phyloP scores from a whole-genome alignment of 2,113 vertebrate species.

The Pica pica region DNA sequence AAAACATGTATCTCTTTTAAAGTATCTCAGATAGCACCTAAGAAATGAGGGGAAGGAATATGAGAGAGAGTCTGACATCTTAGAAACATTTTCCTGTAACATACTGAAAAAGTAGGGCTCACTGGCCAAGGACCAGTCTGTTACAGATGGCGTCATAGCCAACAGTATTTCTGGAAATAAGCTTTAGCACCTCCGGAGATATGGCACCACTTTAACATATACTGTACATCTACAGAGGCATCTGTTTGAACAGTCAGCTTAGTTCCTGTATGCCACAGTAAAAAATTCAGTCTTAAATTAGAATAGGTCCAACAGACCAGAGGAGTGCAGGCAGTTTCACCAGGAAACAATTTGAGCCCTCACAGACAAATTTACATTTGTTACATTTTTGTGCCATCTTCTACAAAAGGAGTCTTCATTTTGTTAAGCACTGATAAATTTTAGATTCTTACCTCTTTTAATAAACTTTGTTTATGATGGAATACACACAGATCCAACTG shows the following conservation, averaged over 20 bases:
- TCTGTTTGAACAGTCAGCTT: background rate
- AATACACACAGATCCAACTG: background rate
- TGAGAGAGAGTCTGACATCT: background rate
- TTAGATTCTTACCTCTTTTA: background rate
- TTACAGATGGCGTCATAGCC: constrained; percentile 7
- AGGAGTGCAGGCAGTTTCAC: background rate
- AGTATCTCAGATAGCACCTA: background rate
- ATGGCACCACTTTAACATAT: background rate
- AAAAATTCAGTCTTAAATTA: background rate
- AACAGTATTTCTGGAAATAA: background rate
- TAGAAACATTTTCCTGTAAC: background rate
- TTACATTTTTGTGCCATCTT: background rate
- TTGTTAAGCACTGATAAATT: background rate
- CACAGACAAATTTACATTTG: background rate
- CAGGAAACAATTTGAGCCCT: background rate
- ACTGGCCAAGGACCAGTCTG: background rate
- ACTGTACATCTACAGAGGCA: background rate
- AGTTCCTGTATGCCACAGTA: background rate
- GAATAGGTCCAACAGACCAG: background rate
- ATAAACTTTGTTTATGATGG: background rate
- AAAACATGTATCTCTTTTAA: background rate
- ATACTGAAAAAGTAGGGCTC: background rate
- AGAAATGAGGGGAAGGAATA: background rate
- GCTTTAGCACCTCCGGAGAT: background rate
- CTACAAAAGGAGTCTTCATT: background rate